These are phyloP conservation scores for Agelaius phoeniceus DNA, from an alignment of 2,113 vertebrate genomes.

Conservation along the genomic window DNA sequence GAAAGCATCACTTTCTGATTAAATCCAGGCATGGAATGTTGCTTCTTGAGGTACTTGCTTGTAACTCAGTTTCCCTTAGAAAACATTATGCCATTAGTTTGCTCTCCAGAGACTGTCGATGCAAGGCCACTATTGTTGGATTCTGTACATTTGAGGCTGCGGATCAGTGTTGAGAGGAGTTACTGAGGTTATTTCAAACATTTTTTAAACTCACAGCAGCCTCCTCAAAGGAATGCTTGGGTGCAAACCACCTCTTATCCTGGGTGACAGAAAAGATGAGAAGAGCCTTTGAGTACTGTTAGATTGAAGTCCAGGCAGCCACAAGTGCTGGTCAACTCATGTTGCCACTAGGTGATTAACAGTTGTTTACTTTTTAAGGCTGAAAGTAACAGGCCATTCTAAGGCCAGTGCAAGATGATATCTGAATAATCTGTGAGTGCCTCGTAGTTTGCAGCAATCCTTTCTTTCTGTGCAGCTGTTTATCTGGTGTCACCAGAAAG, in stretches of 20 bases:
- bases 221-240: slow-evolving; percentile 68
- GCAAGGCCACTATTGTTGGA: slow-evolving; percentile 5
- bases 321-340: slow-evolving; percentile 68
- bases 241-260: slow-evolving; percentile 73
- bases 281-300: slow-evolving; percentile 65
- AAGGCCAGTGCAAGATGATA: slow-evolving; percentile 77
- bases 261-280: slow-evolving; percentile 71
- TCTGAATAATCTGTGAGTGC: slow-evolving; percentile 71
- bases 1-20: slow-evolving; percentile 23
- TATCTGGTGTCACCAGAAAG: slow-evolving; percentile 53
- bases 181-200: slow-evolving; percentile 77
- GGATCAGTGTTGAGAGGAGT: slow-evolving; percentile 71
- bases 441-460: slow-evolving; percentile 67
- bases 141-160: slow-evolving; percentile 46
- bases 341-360: slow-evolving; percentile 81
- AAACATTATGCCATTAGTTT: background rate
- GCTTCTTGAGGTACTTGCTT: background rate
- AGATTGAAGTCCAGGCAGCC: slow-evolving; percentile 63
- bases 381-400: slow-evolving; percentile 75
- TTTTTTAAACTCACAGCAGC: slow-evolving; percentile 69
- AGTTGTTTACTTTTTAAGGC: slow-evolving; percentile 85
- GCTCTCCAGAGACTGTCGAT: background rate
- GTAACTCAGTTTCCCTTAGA: slow-evolving; percentile 16
- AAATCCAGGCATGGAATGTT: slow-evolving; percentile 28
- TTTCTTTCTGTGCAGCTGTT: slow-evolving; percentile 51